Percentiles rank a stretch among this genome's conserved stretches.
Evolutionary conservation across 2,888 invertebrate species (phyloP).

Genomic region (Stegophylla sp.): DNA sequence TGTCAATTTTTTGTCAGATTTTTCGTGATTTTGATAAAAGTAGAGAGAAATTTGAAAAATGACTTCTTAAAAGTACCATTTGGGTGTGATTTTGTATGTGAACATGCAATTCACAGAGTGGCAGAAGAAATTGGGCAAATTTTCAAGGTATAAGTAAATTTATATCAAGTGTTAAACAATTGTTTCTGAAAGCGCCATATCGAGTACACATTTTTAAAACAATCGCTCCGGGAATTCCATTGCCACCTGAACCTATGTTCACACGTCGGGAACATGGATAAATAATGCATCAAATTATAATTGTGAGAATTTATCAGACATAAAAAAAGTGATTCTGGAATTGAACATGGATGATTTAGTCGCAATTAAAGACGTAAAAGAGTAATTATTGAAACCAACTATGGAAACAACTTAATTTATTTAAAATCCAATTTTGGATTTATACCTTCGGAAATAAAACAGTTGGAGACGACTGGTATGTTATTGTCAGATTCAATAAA

Average conservation of each 20-base stretch:
- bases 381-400: background rate
- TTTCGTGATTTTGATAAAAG: no score
- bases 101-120: conserved; percentile 62
- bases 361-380: conserved; percentile 19
- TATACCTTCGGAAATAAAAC: conserved; percentile 22
- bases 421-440: conserved; percentile 1
- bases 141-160: conserved; percentile 62
- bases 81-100: no score
- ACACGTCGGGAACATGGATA: conserved; percentile 64
- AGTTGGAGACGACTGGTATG: conserved; percentile 12
- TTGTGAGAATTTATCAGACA: conserved; percentile 61
- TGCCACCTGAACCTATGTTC: conserved; percentile 63
- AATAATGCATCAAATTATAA: conserved; percentile 62
- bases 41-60: no score
- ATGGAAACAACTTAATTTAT: background rate
- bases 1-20: no score
- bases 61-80: no score
- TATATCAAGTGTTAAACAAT: conserved; percentile 62
- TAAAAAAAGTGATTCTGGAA: conserved; percentile 48
- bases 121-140: conserved; percentile 62
- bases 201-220: conserved; percentile 63
- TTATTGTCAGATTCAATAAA: conserved; percentile 7
- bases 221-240: conserved; percentile 61
- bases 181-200: conserved; percentile 63
- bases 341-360: conserved; percentile 5